A percentile compares a stretch with the other conserved stretches of the same genome.
Evolutionary conservation across 2,113 vertebrate genomes (phyloP).

Genomic region (Paramisgurnus dabryanus): DNA sequence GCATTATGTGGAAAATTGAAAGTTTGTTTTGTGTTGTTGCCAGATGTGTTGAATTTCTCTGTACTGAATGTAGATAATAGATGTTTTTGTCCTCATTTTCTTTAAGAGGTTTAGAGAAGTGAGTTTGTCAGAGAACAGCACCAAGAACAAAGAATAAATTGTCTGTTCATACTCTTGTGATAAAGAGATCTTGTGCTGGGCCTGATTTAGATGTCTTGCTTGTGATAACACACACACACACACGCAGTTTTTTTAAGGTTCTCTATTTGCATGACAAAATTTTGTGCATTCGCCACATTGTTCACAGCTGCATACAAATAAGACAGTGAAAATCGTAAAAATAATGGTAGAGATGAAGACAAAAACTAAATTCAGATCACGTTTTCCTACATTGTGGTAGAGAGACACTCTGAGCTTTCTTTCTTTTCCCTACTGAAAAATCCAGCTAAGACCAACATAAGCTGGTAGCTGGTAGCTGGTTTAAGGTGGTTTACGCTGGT

Average conservation of each 20-base stretch:
- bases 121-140: not conserved
- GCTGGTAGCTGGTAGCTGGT: too few species aligned
- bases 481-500: too few species aligned
- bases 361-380: too few species aligned
- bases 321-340: too few species aligned
- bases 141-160: constrained; percentile 22
- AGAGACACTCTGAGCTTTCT: too few species aligned
- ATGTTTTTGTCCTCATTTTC: not conserved
- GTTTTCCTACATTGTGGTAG: too few species aligned
- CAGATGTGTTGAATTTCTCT: not conserved
- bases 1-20: not conserved
- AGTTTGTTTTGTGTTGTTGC: not conserved
- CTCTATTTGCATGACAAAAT: not conserved
- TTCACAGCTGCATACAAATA: too few species aligned
- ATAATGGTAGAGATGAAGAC: too few species aligned
- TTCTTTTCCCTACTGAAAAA: too few species aligned
- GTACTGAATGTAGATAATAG: not conserved
- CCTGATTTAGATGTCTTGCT: constrained; percentile 7
- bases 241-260: not conserved
- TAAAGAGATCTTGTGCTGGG: constrained; percentile 36
- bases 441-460: too few species aligned
- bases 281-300: too few species aligned
- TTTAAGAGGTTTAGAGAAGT: constrained; percentile 17
- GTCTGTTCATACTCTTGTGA: constrained; percentile 33
- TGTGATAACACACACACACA: not conserved